A percentile compares a stretch with the other conserved stretches of the same genome.
phyloP scores from a whole-genome alignment of 2,113 vertebrate species.

The Cololabis saira region DNA sequence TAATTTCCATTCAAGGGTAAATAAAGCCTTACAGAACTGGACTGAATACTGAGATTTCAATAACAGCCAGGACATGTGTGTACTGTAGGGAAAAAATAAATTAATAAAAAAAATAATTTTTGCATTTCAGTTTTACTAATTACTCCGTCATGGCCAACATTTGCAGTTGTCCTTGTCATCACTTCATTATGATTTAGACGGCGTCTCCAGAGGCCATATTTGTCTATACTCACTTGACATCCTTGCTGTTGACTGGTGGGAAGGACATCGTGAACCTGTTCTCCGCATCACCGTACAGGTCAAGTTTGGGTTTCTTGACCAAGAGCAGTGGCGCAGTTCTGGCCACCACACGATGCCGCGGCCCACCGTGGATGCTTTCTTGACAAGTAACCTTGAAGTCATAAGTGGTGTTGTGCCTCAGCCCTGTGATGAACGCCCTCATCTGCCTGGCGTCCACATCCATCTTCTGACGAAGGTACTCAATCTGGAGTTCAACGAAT shows the following conservation, averaged over 20 bases:
- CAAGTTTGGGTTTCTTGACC: conserved; percentile 87
- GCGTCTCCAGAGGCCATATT: neutral
- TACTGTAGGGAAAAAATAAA: too few species aligned
- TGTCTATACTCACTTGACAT: conserved; percentile 85
- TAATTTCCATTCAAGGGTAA: too few species aligned
- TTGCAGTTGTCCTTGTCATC: too few species aligned
- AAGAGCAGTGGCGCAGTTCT: conserved; percentile 89
- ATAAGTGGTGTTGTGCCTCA: conserved; percentile 91
- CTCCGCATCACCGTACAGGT: conserved; percentile 85
- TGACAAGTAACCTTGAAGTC: conserved; percentile 90
- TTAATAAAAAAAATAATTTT: too few species aligned
- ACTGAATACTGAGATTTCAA: too few species aligned
- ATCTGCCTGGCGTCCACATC: conserved; percentile 90
- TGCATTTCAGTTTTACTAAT: too few species aligned
- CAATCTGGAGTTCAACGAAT: conserved; percentile 81
- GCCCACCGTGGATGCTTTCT: conserved; percentile 87
- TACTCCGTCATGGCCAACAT: too few species aligned
- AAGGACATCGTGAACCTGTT: conserved; percentile 88
- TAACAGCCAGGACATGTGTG: too few species aligned
- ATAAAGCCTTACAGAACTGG: too few species aligned
- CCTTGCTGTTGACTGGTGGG: conserved; percentile 84
- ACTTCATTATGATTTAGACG: too few species aligned
- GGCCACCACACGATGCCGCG: conserved; percentile 89
- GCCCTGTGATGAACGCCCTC: conserved; percentile 89
- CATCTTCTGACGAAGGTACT: conserved; percentile 90